Evolutionary conservation across 1,140 invertebrate species (phyloP).

Genomic region (Solen grandis): DNA sequence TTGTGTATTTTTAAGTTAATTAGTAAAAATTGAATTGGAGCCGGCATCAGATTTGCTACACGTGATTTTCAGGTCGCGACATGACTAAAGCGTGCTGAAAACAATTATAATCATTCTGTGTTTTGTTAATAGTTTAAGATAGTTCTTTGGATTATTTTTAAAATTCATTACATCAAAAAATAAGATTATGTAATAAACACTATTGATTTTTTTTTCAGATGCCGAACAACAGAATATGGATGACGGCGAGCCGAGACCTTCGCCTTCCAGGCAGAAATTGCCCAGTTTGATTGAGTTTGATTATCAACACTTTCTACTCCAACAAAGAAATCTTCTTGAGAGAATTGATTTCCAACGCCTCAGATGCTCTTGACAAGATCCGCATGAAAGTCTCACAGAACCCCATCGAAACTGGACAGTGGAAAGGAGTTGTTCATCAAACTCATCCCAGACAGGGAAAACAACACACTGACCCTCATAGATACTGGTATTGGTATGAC

Average conservation of each 20-base stretch:
- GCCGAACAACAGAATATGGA: slow-evolving; percentile 75
- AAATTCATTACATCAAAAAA: too few relatives aligned
- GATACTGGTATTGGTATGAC: slow-evolving; percentile 98
- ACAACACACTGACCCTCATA: slow-evolving; percentile 93
- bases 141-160: too few relatives aligned
- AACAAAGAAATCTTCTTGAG: slow-evolving; percentile 99
- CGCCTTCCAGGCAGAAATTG: slow-evolving; percentile 97
- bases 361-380: slow-evolving; percentile 88
- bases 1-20: too few relatives aligned
- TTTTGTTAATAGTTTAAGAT: too few relatives aligned
- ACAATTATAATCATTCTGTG: too few relatives aligned
- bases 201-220: slow-evolving; percentile 70
- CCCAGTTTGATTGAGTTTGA: slow-evolving; percentile 96
- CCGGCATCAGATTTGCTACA: too few relatives aligned
- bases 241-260: slow-evolving; percentile 84
- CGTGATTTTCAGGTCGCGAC: too few relatives aligned
- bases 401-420: slow-evolving; percentile 90
- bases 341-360: slow-evolving; percentile 96
- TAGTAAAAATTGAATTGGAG: too few relatives aligned
- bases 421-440: slow-evolving; percentile 94
- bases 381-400: slow-evolving; percentile 95
- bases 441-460: slow-evolving; percentile 94
- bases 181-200: background rate
- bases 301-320: slow-evolving; percentile 99
- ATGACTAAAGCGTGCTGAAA: too few relatives aligned